Percentiles rank a stretch among this genome's conserved stretches.
Conservation (phyloP, 2,888 invertebrate species). For the Congeria kusceri region DNA sequence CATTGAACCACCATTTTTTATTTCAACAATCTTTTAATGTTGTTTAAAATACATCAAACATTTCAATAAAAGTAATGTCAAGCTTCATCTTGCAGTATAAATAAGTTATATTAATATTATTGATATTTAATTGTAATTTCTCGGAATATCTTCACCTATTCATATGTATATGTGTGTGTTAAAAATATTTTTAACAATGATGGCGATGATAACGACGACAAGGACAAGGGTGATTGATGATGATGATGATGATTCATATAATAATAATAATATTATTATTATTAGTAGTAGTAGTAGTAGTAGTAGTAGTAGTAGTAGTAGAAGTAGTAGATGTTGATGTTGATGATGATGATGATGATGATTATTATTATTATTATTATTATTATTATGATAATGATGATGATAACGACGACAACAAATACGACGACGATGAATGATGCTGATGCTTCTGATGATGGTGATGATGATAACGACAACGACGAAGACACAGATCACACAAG, state of each 20-base stretch:
- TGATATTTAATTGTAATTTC: too few relatives aligned
- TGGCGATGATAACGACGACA: too few relatives aligned
- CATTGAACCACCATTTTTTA: too few relatives aligned
- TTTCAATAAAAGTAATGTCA: too few relatives aligned
- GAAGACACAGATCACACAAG: neutral
- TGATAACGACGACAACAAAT: neutral
- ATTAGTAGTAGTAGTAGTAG: too few relatives aligned
- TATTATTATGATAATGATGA: slow-evolving; percentile 4
- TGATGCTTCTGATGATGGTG: neutral
- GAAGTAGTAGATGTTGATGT: neutral
- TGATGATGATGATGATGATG: slow-evolving; percentile 4
- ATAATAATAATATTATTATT: slow-evolving; percentile 8
- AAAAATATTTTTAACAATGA: too few relatives aligned
- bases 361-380: neutral
- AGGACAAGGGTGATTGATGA: neutral
- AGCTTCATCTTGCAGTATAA: too few relatives aligned
- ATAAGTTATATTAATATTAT: too few relatives aligned
- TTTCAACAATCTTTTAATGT: too few relatives aligned
- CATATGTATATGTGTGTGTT: too few relatives aligned
- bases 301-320: neutral
- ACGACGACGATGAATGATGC: neutral
- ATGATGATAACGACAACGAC: neutral
- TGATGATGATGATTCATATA: neutral
- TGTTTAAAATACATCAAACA: too few relatives aligned
- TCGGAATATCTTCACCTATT: too few relatives aligned